These are phyloP conservation scores for Conops quadrifasciatus DNA, from an alignment of 2,888 invertebrate genomes.

Conservation along the genomic window DNA sequence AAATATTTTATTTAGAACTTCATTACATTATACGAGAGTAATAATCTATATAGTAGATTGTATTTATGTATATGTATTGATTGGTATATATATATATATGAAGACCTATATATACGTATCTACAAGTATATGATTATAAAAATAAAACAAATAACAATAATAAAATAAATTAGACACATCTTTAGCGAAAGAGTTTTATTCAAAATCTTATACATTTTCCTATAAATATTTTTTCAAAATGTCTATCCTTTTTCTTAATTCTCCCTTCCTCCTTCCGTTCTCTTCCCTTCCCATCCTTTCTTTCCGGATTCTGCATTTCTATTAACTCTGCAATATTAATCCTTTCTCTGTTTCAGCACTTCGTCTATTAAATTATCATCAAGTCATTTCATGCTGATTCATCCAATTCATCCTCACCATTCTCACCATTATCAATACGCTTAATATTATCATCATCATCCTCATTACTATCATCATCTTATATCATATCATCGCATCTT, in stretches of 20 bases:
- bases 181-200: not conserved
- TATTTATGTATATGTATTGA: slow-evolving; percentile 25
- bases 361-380: too few relatives aligned
- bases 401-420: too few relatives aligned
- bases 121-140: slow-evolving; percentile 17
- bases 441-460: too few relatives aligned
- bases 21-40: not conserved
- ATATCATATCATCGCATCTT: not conserved
- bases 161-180: not conserved
- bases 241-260: not conserved
- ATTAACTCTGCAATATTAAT: not conserved
- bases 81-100: slow-evolving; percentile 21
- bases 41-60: slow-evolving; percentile 18
- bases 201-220: not conserved
- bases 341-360: too few relatives aligned
- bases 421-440: too few relatives aligned
- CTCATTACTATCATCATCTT: not conserved
- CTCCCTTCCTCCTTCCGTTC: not conserved
- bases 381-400: too few relatives aligned
- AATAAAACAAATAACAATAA: slow-evolving; percentile 33
- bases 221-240: not conserved
- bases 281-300: not conserved
- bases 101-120: slow-evolving; percentile 19
- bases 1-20: not conserved
- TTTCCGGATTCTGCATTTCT: not conserved